Base-by-base conservation (phyloP, 37 sponge, comb jelly and placozoan species). In the Hormiphora californensis region DNA sequence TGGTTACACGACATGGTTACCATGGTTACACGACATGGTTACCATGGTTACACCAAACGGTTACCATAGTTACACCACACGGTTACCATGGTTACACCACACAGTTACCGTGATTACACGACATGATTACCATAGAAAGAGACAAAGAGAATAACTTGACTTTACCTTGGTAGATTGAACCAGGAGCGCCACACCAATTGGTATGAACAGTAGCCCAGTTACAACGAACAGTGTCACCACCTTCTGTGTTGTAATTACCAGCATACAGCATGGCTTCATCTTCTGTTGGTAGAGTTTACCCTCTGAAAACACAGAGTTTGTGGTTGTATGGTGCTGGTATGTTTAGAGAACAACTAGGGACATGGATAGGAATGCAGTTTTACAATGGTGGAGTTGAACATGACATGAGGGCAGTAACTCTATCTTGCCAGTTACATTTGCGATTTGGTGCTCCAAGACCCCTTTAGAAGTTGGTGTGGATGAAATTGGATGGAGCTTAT, bases 231-330 rank as follows among this genome's bases (percentile, higher is more conserved):
- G 68, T 7, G 68, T 32, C 2, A 65, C 68, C 36, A 65, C 68
- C 34, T 65, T 65, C 68, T 65, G 68, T 8, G 68, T 65, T 8
- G 68, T 65, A 17, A 65, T 65, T 12, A 65, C 68, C 68, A 65
- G 68, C 68, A 65, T 36, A 28, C 68, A 65, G 25, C 68, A 65
- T 4, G 68, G 68, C 68, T 65, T 65, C 21, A 65, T 36, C 7
- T 25, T 15, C 21, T 65, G 68, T 28, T 65, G 68, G 25, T 65
- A 65, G 3, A 65, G 34, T 39, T 65, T 65, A 19, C 34, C 34
- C 3, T 65, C 68, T 65, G 68, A n/a, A 59, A 25, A 17, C 12
- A 46, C 8, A 15, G n/a, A n/a, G n/a, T n/a, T n/a, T n/a, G n/a
- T n/a, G n/a, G n/a, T n/a, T n/a, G n/a, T n/a, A n/a, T n/a, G n/a